These are phyloP conservation scores for Ophioderma brevispina DNA, from an alignment of 35 echinoderm and acorn worm species.

Conservation along the genomic window DNA sequence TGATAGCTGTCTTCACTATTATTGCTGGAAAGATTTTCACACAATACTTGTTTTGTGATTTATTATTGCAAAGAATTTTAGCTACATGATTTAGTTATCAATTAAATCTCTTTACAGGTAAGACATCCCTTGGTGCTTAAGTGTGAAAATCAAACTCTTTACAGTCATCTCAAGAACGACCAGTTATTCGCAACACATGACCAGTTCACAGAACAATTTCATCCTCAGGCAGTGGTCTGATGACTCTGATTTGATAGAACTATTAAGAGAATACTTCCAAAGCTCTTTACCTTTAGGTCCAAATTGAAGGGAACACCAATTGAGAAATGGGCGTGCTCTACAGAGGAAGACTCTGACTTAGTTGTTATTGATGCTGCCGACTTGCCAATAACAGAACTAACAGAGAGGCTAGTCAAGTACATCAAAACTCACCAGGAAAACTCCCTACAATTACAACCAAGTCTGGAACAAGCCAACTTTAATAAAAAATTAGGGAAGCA, in stretches of 20 bases:
- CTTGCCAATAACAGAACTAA: background rate
- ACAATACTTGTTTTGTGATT: too few species aligned
- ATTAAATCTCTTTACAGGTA: too few species aligned
- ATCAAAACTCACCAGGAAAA: too few species aligned
- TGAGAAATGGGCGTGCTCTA: background rate
- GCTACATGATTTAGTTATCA: too few species aligned
- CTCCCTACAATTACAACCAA: too few species aligned
- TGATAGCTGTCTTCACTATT: too few species aligned
- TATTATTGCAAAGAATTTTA: too few species aligned
- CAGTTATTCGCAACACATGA: conserved; percentile 20
- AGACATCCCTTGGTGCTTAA: background rate
- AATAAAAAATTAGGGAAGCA: too few species aligned
- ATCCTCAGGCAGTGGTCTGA: conserved; percentile 19
- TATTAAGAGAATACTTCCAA: background rate
- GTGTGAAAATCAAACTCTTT: background rate
- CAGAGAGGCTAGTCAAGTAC: too few species aligned
- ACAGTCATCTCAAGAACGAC: background rate
- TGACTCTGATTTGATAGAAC: conserved; percentile 30
- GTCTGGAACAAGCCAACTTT: too few species aligned
- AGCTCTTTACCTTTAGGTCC: background rate
- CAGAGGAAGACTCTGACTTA: conserved; percentile 25
- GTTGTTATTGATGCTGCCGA: background rate
- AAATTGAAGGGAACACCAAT: background rate
- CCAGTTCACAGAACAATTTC: conserved; percentile 38
- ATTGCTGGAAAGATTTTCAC: too few species aligned